Evolutionary conservation across 2,797 vertebrate genomes (phyloP), one percentile per base, ranked within the genome.

Genomic region (Bufotes viridis): DNA sequence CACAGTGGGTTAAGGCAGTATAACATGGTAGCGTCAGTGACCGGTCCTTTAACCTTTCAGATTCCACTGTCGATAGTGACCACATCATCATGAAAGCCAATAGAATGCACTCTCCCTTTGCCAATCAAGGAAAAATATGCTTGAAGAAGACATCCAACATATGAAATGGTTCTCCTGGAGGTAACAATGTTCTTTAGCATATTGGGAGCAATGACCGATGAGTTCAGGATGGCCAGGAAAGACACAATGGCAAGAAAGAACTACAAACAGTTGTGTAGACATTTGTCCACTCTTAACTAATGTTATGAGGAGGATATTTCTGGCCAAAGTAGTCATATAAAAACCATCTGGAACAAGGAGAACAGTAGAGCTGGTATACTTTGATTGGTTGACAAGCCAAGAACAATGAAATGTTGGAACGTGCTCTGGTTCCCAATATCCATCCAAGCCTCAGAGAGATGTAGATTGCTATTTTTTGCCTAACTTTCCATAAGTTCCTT

Each of bases 271-370:
- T 10, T 70, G 81, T 83, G 81, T 18, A 83, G 63, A 55, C 22
- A 65, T 2, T 11, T 8, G 49, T 83, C 81, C n/a, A 15, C 55
- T 18, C 11, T 83, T 34, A 4, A 83, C 81, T 1, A n/a, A 49
- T n/a, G 70, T 13, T 26, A 83, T 83, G 12, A 83, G 81, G 7
- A 83, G 65, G 49, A 69, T 17, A 26, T 83, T 83, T 3, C n/a
- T 51, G 15, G 15, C 15, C 49, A 83, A 14, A 8, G 65, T 55
- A 42, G 11, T 20, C 51, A 83, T 12, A 18, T 70, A 83, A 14
- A 83, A 7, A 69, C 1, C 63, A 26, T 34, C 29, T 34, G 20
- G 63, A 83, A 70, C 7, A 83, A 4, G 4, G 0, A 18, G 65
- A 70, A 70, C 49, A 83, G 24, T 8, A 55, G 2, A 2, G 17